Conservation (phyloP, 2,888 invertebrate species). For the Dryadula phaetusa region DNA sequence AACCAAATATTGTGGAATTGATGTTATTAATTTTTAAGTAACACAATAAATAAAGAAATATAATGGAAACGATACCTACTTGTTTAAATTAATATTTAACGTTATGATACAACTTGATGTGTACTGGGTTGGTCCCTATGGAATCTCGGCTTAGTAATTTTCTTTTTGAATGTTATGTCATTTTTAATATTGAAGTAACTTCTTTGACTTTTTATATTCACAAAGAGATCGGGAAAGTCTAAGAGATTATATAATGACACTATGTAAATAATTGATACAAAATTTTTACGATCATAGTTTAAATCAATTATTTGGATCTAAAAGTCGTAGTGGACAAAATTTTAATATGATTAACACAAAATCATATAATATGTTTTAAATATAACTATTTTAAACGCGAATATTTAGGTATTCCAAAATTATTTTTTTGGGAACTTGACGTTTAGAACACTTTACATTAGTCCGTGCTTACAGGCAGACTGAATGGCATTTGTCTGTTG, state of each 20-base stretch:
- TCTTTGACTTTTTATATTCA: slow-evolving; percentile 69
- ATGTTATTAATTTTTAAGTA: background rate
- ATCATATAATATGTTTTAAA: background rate
- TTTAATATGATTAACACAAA: background rate
- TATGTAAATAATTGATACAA: slow-evolving; percentile 41
- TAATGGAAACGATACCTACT: slow-evolving; percentile 63
- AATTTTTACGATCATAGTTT: background rate
- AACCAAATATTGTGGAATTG: background rate
- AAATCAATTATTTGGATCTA: background rate
- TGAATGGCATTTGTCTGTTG: no score
- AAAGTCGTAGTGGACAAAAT: background rate
- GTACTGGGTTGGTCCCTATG: slow-evolving; percentile 73
- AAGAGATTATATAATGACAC: slow-evolving; percentile 59
- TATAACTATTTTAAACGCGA: no score
- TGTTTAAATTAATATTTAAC: slow-evolving; percentile 78
- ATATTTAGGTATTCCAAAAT: no score
- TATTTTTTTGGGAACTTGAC: no score
- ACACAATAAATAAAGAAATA: slow-evolving; percentile 2
- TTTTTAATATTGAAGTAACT: slow-evolving; percentile 80
- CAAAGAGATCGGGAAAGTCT: slow-evolving; percentile 72
- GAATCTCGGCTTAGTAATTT: slow-evolving; percentile 81
- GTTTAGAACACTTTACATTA: no score
- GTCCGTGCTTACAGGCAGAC: no score
- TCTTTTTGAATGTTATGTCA: slow-evolving; percentile 81
- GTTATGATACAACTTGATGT: slow-evolving; percentile 79